Percentiles rank a stretch among this genome's conserved stretches.
Conservation (phyloP, 2,797 vertebrate genomes). For the Poeciliopsis paucimaculata region DNA sequence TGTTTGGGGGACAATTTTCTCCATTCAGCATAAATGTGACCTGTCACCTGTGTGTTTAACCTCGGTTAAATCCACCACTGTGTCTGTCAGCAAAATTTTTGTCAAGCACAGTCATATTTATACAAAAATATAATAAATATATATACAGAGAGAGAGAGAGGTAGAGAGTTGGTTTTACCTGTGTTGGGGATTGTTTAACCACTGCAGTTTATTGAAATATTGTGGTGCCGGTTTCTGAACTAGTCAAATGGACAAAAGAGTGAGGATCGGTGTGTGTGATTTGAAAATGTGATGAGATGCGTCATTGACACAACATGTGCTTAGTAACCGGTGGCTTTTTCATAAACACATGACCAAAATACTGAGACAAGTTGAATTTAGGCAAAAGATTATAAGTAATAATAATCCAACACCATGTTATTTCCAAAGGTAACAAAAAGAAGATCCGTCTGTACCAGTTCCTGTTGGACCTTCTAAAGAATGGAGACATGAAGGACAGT, state of each 20-base stretch:
- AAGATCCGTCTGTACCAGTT: slow-evolving; percentile 99
- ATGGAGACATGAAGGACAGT: slow-evolving; percentile 98
- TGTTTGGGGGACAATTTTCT: neutral
- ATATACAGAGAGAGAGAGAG: neutral
- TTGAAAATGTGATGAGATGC: slow-evolving; percentile 1
- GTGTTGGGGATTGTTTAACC: neutral
- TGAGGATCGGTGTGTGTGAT: neutral
- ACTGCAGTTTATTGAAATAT: neutral
- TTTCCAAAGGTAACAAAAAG: slow-evolving; percentile 91
- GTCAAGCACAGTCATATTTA: neutral
- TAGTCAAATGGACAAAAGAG: neutral
- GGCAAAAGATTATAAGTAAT: neutral
- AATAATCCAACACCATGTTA: slow-evolving; percentile 19
- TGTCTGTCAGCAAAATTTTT: neutral
- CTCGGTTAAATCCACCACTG: neutral
- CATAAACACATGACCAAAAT: neutral
- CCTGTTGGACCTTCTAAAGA: slow-evolving; percentile 94
- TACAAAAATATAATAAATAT: neutral
- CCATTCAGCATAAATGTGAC: neutral
- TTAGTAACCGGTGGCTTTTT: neutral
- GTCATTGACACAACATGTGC: neutral
- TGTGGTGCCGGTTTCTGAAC: neutral
- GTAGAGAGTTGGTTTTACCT: neutral
- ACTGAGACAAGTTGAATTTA: neutral
- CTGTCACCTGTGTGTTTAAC: neutral